Evolutionary conservation across 1,140 invertebrate genomes (phyloP).

Genomic region (Acromyrmex echinatior): DNA sequence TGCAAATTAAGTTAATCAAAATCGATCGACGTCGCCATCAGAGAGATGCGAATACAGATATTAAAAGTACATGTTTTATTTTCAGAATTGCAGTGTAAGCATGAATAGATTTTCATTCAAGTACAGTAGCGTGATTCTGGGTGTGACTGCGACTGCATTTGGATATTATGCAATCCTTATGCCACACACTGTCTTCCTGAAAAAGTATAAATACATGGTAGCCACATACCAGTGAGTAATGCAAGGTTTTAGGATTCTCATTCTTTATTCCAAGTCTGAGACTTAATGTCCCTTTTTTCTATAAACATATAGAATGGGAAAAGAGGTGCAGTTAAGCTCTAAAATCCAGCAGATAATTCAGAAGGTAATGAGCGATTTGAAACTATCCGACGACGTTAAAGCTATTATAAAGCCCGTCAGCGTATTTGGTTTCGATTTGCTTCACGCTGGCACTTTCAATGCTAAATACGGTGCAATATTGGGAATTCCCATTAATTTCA

Average conservation of each 20-base stretch:
- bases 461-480: slow-evolving; percentile 87
- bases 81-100: background rate
- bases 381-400: slow-evolving; percentile 82
- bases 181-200: slow-evolving; percentile 87
- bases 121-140: slow-evolving; percentile 20
- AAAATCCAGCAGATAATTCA: slow-evolving; percentile 83
- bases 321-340: slow-evolving; percentile 82
- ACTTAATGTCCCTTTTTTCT: slow-evolving; percentile 45
- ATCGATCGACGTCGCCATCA: background rate
- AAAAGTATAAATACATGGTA: slow-evolving; percentile 86
- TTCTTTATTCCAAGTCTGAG: background rate
- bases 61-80: background rate
- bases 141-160: background rate
- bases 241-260: background rate
- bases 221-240: slow-evolving; percentile 87
- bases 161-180: slow-evolving; percentile 75
- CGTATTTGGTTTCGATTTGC: slow-evolving; percentile 89
- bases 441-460: slow-evolving; percentile 86
- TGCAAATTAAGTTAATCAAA: background rate
- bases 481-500: slow-evolving; percentile 90
- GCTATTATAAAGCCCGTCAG: slow-evolving; percentile 87
- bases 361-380: slow-evolving; percentile 87
- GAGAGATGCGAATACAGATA: background rate
- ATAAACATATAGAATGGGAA: slow-evolving; percentile 71
- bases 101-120: slow-evolving; percentile 34